A percentile compares a stretch with the other conserved stretches of the same genome.
Conservation (phyloP, 2,797 vertebrate species). For the Gorsachius magnificus region DNA sequence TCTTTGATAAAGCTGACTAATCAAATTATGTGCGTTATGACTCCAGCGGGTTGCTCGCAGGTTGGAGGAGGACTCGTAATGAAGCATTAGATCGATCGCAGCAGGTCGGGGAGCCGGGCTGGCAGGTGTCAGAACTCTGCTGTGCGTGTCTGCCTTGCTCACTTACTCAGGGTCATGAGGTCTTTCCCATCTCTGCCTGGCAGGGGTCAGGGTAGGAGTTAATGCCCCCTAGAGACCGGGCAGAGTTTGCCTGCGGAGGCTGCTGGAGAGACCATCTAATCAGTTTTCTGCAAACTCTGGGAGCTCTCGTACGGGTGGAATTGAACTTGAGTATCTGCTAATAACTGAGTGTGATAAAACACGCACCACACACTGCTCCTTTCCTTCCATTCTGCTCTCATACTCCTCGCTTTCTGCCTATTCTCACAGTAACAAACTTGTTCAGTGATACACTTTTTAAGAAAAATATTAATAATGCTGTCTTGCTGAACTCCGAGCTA, state of each 20-base stretch:
- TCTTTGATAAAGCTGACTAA: background rate
- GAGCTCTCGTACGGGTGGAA: background rate
- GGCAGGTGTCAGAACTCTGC: background rate
- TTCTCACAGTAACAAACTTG: background rate
- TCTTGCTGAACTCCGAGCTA: background rate
- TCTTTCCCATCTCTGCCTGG: background rate
- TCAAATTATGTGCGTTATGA: background rate
- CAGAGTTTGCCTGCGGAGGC: background rate
- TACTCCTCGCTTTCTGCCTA: no score
- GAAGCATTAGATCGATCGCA: background rate
- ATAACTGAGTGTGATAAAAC: background rate
- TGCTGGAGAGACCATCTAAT: background rate
- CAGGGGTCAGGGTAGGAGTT: background rate
- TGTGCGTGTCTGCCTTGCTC: background rate
- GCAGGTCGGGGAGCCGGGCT: background rate
- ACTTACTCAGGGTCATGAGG: accelerated
- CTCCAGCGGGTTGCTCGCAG: background rate
- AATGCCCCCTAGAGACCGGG: background rate
- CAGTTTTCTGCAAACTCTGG: background rate
- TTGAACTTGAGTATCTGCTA: background rate
- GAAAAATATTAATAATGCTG: background rate
- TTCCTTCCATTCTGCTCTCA: background rate
- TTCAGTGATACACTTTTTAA: background rate
- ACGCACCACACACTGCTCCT: background rate
- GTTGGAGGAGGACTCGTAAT: background rate